Base-by-base conservation (phyloP, 1,140 invertebrate genomes). In the Saccostrea glomerata region DNA sequence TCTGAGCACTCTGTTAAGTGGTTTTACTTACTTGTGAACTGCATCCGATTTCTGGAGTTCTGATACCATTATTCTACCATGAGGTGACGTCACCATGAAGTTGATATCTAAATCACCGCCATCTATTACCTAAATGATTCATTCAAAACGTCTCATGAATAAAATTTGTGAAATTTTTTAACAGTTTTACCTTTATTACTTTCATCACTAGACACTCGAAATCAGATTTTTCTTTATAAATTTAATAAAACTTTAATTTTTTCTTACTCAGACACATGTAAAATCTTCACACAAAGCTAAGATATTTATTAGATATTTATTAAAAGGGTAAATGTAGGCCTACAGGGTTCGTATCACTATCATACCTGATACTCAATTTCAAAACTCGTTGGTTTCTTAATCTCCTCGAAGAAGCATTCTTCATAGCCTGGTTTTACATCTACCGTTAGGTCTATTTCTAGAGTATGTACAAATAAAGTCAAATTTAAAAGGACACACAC, bases 21-120 rank as follows among this genome's bases (percentile, higher is more conserved):
- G 47, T 47, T 47, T 47, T 25, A 30, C 91, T 90, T 95, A 96
- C 91, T 96, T 96, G 92, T 97, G 97, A 60, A 96, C 95, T 90
- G 96, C 97, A 92, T 97, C 97, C 5, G 96, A 95, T 93, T 97
- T 97, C 92, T 97, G 97, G 89, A 96, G 96, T 90, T 97, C 97
- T 1, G 96, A 95, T 0, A 97, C 95, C 5, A 97, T 93, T 5
- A 97, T 95, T 88, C 96, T 92, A 7, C 96, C 96, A 60, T 95
- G 95, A 12, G 97, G 97, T 70, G 96, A 96, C 0, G 95, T 91
- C 40, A 97, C 89, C 83, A 96, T 95, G 94, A 97, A 84, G 55
- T 55, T 97, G n/a, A 98, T 97, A 93, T 98, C 97, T 88, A 97
- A 93, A 88, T 97, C 97, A 0, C 97, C 97, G 36, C 97, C 97